phyloP scores from a whole-genome alignment of 1,140 invertebrate species.

The Phocides pigmalion region DNA sequence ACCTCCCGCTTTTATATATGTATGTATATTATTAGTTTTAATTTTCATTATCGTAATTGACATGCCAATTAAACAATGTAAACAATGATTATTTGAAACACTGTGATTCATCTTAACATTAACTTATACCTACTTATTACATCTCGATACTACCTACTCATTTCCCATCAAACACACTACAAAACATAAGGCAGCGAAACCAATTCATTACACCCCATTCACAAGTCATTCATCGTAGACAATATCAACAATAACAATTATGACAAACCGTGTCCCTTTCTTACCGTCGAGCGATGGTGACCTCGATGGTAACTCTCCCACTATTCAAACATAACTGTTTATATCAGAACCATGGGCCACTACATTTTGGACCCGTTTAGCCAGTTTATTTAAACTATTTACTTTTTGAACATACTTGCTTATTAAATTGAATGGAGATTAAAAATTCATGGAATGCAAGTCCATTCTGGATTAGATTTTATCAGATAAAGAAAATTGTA shows the following conservation, averaged over 20 bases:
- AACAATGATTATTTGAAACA: too few relatives aligned
- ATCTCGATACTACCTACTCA: not conserved
- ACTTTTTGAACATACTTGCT: too few relatives aligned
- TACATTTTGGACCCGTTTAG: conserved; percentile 9
- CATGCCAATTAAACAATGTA: too few relatives aligned
- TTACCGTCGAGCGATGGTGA: conserved; percentile 24
- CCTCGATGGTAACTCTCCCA: conserved; percentile 39
- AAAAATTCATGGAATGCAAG: too few relatives aligned
- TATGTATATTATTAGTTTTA: too few relatives aligned
- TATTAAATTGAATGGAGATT: too few relatives aligned
- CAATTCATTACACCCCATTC: conserved; percentile 44
- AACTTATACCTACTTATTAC: too few relatives aligned
- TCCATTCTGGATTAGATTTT: too few relatives aligned
- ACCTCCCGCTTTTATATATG: too few relatives aligned
- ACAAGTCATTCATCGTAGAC: conserved; percentile 51
- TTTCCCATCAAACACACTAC: not conserved
- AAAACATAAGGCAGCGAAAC: conserved; percentile 10
- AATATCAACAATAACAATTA: conserved; percentile 38
- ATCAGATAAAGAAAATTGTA: too few relatives aligned
- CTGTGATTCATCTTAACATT: too few relatives aligned
- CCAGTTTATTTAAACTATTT: not conserved
- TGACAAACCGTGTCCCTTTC: conserved; percentile 23
- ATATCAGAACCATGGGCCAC: not conserved
- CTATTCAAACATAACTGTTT: conserved; percentile 26
- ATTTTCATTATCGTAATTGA: too few relatives aligned